Conservation (phyloP, 1,140 invertebrate species). For the Antheraea mylitta region DNA sequence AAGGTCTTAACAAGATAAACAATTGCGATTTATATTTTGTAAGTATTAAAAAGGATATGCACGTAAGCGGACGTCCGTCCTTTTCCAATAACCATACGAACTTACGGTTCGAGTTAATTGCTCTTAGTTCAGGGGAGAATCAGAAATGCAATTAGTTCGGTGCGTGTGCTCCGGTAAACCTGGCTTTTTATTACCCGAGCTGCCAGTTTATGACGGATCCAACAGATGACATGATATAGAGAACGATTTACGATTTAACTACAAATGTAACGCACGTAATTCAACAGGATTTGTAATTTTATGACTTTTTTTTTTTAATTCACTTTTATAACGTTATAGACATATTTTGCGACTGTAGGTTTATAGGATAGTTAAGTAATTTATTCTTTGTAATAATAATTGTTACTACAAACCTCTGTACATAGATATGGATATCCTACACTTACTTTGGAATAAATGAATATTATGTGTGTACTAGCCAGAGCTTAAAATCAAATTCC, state of each 20-base stretch:
- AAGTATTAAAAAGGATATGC: neutral
- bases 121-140: conserved; percentile 54
- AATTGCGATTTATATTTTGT: no score
- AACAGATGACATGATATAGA: conserved; percentile 4
- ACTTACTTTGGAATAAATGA: no score
- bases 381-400: no score
- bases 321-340: neutral
- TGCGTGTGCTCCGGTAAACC: conserved; percentile 33
- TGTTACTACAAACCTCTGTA: no score
- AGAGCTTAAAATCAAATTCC: no score
- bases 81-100: neutral
- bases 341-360: neutral
- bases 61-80: neutral
- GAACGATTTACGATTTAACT: conserved; percentile 2
- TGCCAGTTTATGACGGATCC: neutral
- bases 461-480: no score
- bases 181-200: neutral
- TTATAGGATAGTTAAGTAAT: no score
- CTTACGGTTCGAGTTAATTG: conserved; percentile 49
- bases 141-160: conserved; percentile 61
- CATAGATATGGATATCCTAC: no score
- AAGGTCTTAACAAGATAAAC: no score
- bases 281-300: conserved; percentile 1
- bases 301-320: neutral
- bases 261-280: conserved; percentile 5